Conservation (phyloP, 2,113 vertebrate species). For the Ophthalmolycus amberensis region DNA sequence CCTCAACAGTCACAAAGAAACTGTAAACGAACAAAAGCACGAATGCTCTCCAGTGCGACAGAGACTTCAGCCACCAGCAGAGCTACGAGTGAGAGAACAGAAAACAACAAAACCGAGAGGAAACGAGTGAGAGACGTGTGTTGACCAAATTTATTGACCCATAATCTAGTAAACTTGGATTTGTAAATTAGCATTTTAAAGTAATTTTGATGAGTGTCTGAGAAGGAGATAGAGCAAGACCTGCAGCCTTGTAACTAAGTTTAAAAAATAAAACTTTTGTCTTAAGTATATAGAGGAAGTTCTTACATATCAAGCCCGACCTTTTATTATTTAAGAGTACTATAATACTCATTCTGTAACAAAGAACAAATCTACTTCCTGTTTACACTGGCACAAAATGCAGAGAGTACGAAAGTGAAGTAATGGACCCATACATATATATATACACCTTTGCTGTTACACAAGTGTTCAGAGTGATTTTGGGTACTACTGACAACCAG, state of each 20-base stretch:
- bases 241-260: not conserved
- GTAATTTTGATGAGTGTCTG: not conserved
- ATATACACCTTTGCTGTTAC: not conserved
- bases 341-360: not conserved
- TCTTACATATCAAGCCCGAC: not conserved
- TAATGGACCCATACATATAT: not conserved
- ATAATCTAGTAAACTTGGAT: not conserved
- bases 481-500: not conserved
- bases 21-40: not conserved
- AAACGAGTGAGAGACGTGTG: not conserved
- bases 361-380: not conserved
- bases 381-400: not conserved
- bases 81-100: not conserved
- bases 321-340: not conserved
- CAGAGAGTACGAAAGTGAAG: not conserved
- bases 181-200: not conserved
- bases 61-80: not conserved
- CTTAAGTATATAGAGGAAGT: not conserved
- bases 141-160: not conserved
- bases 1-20: not conserved
- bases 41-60: not conserved
- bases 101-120: not conserved
- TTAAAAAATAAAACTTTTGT: not conserved
- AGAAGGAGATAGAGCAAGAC: not conserved
- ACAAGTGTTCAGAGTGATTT: not conserved